phyloP scores from a whole-genome alignment of 2,113 vertebrate genomes.

The Cephalopholis sonnerati region DNA sequence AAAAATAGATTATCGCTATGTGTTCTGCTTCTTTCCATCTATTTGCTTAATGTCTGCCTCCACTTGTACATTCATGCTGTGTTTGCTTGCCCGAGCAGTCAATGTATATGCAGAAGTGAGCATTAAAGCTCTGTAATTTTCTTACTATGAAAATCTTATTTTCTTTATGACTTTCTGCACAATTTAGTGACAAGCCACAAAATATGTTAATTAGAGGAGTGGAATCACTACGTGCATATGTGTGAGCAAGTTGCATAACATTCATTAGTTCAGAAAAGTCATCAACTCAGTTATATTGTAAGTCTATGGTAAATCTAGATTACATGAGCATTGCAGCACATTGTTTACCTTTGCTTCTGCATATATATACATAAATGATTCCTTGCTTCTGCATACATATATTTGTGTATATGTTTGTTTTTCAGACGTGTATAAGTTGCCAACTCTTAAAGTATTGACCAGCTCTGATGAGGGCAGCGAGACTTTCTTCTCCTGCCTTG shows the following conservation, averaged over 20 bases:
- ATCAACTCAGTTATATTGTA: no score
- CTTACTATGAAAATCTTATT: no score
- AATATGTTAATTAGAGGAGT: no score
- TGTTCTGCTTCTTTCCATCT: slow-evolving; percentile 33
- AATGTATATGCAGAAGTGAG: slow-evolving; percentile 72
- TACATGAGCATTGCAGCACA: not conserved
- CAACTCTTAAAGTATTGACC: slow-evolving; percentile 57
- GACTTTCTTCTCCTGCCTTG: slow-evolving; percentile 76
- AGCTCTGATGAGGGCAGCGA: slow-evolving; percentile 22
- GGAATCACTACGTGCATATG: no score
- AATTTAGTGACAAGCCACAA: no score
- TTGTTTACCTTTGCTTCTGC: slow-evolving; percentile 39
- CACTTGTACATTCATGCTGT: not conserved
- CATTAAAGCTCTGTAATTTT: not conserved
- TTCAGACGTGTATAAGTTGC: slow-evolving; percentile 37
- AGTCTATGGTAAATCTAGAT: not conserved
- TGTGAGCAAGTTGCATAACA: not conserved
- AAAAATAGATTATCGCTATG: not conserved
- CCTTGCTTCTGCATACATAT: slow-evolving; percentile 70
- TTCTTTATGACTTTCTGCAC: no score
- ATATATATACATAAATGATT: slow-evolving; percentile 39
- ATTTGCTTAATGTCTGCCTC: slow-evolving; percentile 1
- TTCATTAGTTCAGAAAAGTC: no score
- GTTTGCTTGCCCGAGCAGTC: slow-evolving; percentile 45
- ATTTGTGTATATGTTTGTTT: slow-evolving; percentile 77